Conservation (phyloP, 1,140 invertebrate genomes). For the Colletes latitarsis region DNA sequence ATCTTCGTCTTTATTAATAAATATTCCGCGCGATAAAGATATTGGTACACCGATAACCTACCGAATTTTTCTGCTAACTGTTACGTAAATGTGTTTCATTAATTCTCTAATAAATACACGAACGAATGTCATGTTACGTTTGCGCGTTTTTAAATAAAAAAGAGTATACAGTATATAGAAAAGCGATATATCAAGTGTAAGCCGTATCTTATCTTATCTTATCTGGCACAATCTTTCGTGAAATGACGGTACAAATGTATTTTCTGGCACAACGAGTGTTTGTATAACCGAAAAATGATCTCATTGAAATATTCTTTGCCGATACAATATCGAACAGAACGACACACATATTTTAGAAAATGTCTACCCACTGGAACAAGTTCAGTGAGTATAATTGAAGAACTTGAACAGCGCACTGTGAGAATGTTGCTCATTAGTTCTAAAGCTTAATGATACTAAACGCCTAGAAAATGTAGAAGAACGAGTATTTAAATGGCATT, state of each 20-base stretch:
- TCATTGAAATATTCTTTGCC: background rate
- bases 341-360: background rate
- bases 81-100: background rate
- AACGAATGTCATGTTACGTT: background rate
- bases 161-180: background rate
- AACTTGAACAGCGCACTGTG: background rate
- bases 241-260: background rate
- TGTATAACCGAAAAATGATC: background rate
- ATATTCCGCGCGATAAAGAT: background rate
- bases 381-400: background rate
- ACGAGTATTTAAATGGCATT: background rate
- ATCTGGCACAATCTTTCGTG: slow-evolving; percentile 15
- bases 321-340: background rate
- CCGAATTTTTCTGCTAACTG: background rate
- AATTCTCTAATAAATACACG: background rate
- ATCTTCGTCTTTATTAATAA: background rate
- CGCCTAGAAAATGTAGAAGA: background rate
- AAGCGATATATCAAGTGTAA: background rate
- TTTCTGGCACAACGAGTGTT: background rate
- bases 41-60: background rate
- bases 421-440: background rate
- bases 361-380: background rate
- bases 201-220: slow-evolving; percentile 45
- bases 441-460: background rate
- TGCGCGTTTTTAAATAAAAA: background rate